Conservation (phyloP, 1,140 invertebrate species). For the Octopus bimaculoides region DNA sequence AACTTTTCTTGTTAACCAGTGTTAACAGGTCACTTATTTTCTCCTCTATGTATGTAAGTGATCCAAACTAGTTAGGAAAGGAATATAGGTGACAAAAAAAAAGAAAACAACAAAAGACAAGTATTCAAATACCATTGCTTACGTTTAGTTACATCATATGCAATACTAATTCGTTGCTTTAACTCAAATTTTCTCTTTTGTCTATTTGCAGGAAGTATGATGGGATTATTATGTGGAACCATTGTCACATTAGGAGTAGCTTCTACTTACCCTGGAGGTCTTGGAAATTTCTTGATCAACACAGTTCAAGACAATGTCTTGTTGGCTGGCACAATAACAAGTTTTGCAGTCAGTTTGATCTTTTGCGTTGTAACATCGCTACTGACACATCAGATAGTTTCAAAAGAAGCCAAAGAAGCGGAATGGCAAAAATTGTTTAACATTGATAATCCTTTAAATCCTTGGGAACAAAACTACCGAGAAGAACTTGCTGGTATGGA, state of each 20-base stretch:
- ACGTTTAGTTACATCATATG: no score
- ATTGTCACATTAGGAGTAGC: conserved; percentile 49
- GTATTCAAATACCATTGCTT: no score
- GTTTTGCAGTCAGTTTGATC: conserved; percentile 49
- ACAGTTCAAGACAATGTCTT: conserved; percentile 54
- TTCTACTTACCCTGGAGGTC: conserved; percentile 48
- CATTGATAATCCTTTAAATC: conserved; percentile 58
- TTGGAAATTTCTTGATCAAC: conserved; percentile 51
- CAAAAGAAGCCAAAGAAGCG: conserved; percentile 32
- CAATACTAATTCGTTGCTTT: neutral
- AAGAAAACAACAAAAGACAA: no score
- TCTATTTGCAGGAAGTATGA: conserved; percentile 47
- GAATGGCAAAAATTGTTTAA: conserved; percentile 58
- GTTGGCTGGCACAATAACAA: conserved; percentile 53
- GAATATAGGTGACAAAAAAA: no score
- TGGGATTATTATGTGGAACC: conserved; percentile 50
- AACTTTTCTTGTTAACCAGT: no score
- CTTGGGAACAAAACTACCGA: conserved; percentile 56
- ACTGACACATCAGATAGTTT: conserved; percentile 42
- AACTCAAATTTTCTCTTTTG: neutral
- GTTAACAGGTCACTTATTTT: no score
- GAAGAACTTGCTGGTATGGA: conserved; percentile 46
- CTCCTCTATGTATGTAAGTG: no score
- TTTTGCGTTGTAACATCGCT: conserved; percentile 51
- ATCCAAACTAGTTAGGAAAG: no score